Percentiles rank a stretch among this genome's conserved stretches.
Evolutionary conservation across 2,888 invertebrate genomes (phyloP).

Genomic region (Nomada lathburiana): DNA sequence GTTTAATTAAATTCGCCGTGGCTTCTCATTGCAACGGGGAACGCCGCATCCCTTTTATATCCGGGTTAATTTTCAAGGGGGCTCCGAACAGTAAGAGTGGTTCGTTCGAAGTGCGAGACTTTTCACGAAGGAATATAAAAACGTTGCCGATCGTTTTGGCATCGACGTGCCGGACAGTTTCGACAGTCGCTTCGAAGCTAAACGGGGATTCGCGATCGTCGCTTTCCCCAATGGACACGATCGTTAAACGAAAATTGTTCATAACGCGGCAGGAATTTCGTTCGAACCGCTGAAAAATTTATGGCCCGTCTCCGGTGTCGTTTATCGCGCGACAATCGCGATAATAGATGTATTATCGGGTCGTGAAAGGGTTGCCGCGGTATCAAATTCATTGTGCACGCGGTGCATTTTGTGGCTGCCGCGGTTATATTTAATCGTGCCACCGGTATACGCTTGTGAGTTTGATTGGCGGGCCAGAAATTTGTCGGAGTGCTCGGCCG

Average conservation of each 20-base stretch:
- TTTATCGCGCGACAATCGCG: slow-evolving; percentile 26
- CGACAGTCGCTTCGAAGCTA: neutral
- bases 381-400: slow-evolving; percentile 40
- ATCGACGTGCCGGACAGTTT: neutral
- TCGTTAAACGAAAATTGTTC: slow-evolving; percentile 32
- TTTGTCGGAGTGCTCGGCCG: neutral
- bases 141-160: neutral
- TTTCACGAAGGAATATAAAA: too few species aligned
- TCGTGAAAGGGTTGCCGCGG: slow-evolving; percentile 23
- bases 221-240: slow-evolving; percentile 20
- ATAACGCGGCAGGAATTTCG: slow-evolving; percentile 24
- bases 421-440: slow-evolving; percentile 36
- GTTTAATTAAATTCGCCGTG: slow-evolving; percentile 8
- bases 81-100: too few species aligned
- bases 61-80: neutral
- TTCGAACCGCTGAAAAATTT: slow-evolving; percentile 31
- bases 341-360: slow-evolving; percentile 45
- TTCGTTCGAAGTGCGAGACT: too few species aligned
- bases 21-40: neutral
- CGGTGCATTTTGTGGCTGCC: slow-evolving; percentile 7
- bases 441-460: slow-evolving; percentile 19
- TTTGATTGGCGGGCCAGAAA: slow-evolving; percentile 22
- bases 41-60: neutral
- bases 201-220: neutral
- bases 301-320: slow-evolving; percentile 18